Base-by-base conservation (phyloP, 2,888 invertebrate genomes). In the Poecilobothrus nobilitatus region DNA sequence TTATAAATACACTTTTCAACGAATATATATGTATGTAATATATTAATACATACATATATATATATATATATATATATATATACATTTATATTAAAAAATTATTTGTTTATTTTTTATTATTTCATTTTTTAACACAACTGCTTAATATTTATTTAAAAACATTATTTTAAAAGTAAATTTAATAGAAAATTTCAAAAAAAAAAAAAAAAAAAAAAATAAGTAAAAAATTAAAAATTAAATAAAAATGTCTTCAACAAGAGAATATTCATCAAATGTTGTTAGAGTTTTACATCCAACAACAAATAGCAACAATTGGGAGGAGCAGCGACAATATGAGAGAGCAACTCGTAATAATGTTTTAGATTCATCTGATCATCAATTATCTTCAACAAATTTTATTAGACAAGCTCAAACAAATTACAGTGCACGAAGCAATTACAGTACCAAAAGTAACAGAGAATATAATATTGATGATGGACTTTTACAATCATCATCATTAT, bases 11-110 rank as follows among this genome's bases (percentile, higher is more conserved):
- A 53, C 18, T 18, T 37, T 37, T 37, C 1, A 53, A 53, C 53
- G 53, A 53, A 53, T 53, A 53, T 53, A 53, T 53, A 53, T 53
- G 18, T 53, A n/a, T n/a, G n/a, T n/a, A n/a, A n/a, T n/a, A n/a
- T n/a, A n/a, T n/a, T n/a, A n/a, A n/a, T n/a, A n/a, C 8, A 34
- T 7, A 5, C 5, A 15, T 53, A 53, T n/a, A 53, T 53, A 18
- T 53, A 53, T 53, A 53, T 53, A 18, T 12, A 53, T 15, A 53
- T 6, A 53, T 2, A 53, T 53, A 27, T 27, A 27, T 5, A 27
- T 27, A 27, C 27, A 27, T 27, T 4, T 27, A 27, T 27, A 27
- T 27, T 27, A 27, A 27, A 27, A 5, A 27, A 27, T 27, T 27
- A 27, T 27, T 27, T 27, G 27, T 27, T 27, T 27, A 27, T 27